phyloP scores from a whole-genome alignment of 2,797 vertebrate genomes.

The Takifugu ocellatus region DNA sequence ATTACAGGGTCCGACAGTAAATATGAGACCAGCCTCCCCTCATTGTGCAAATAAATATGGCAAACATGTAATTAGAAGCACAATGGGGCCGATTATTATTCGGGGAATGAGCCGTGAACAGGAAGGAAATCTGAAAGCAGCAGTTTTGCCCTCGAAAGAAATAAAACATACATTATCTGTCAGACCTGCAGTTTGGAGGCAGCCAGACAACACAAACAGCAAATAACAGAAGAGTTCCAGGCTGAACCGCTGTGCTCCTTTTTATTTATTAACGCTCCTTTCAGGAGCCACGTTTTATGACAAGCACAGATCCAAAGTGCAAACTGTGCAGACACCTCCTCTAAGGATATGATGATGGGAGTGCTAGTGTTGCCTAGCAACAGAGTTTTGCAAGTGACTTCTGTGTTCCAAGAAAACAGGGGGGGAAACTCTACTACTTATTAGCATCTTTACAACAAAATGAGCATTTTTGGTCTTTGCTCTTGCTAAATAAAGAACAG shows the following conservation, averaged over 20 bases:
- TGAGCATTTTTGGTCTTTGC: not conserved
- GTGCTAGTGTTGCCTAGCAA: constrained; percentile 73
- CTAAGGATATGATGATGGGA: constrained; percentile 40
- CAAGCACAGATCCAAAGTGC: constrained; percentile 30
- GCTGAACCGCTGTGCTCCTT: constrained; percentile 8
- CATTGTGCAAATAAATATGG: constrained; percentile 37
- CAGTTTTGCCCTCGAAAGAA: constrained; percentile 4
- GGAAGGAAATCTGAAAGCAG: constrained; percentile 23
- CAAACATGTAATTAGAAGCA: constrained; percentile 56
- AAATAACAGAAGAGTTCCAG: constrained; percentile 33
- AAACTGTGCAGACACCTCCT: constrained; percentile 24
- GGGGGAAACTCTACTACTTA: not conserved
- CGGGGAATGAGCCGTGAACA: constrained; percentile 24
- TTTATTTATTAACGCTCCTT: constrained; percentile 12
- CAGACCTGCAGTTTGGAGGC: constrained; percentile 2
- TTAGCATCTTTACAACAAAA: no score
- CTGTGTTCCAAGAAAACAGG: not conserved
- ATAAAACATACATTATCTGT: constrained; percentile 3
- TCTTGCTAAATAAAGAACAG: no score
- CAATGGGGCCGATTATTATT: constrained; percentile 48
- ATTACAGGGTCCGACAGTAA: constrained; percentile 39
- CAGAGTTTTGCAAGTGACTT: constrained; percentile 30
- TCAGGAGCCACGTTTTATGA: constrained; percentile 5
- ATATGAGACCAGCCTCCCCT: constrained; percentile 39
- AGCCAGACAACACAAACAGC: constrained; percentile 14